Base-by-base conservation (phyloP, 1,140 invertebrate species). In the Nasonia giraulti region DNA sequence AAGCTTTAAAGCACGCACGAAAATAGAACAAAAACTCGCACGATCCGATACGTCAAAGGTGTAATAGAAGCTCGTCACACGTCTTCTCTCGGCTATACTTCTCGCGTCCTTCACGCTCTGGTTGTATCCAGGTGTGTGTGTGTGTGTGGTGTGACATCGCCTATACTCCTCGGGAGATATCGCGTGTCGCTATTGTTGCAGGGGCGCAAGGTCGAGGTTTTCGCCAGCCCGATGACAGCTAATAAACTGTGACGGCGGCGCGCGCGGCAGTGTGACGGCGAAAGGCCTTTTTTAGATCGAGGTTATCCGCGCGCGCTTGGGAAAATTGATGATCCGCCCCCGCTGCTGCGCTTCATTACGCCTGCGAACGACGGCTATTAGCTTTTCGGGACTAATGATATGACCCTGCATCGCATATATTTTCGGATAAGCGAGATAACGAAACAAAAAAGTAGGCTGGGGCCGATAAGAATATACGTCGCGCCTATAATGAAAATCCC, bases 91-190 rank as follows among this genome's bases (percentile, higher is more conserved):
- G 5, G 33, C 27, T 27, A 27, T 2, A 27, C 27, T 27, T 77
- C 55, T 5, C 11, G 79, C 75, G 76, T 80, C 85, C 85, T 86
- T 86, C 85, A 83, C 69, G 85, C 85, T 79, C 85, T 83, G 68
- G 33, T 86, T 82, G 14, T n/a, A 66, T 47, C 50, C 62, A 55
- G 73, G 76, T 79, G 47, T 31, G 66, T 8, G 0, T 55, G 37
- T 73, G 81, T 44, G 12, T 44, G 14, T 27, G 27, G 31, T n/a
- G 17, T 44, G 20, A n/a, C 23, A 4, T 69, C 11, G 1, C 23
- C n/a, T 55, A 69, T 55, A 69, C 44, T 77, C 8, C 50, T 71
- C 47, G 27, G 11, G 31, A 79, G 44, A 84, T 10, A 80, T 84
- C 69, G 77, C 50, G 17, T 44, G 40, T 74, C 62, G 31, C 71